Base-by-base conservation (phyloP, 2,888 invertebrate species). In the Eumacrocentrus americanus region DNA sequence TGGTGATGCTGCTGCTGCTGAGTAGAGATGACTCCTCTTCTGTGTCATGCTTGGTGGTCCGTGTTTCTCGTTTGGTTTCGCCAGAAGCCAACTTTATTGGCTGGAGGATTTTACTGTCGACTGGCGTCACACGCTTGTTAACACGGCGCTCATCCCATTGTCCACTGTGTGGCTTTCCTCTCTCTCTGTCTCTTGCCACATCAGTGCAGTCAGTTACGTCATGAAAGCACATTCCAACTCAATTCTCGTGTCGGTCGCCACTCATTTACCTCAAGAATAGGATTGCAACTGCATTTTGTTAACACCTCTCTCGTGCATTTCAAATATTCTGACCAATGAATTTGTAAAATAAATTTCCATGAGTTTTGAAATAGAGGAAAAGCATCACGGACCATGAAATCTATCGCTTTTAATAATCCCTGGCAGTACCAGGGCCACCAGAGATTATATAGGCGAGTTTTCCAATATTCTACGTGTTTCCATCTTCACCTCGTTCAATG, bases 51-150 rank as follows among this genome's bases (percentile, higher is more conserved):
- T 29, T 29, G 29, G 22, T 60, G 22, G 14, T 22, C 22, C 14
- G 22, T 42, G 34, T 54, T 58, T 52, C 48, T 42, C 48, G 34
- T 54, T 60, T 50, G 35, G 40, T 54, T 40, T 50, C 12, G 35
- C 42, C 48, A 54, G 50, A 54, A 54, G 25, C 46, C 46, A 61
- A 55, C 52, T 60, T 58, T 55, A 60, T 58, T 60, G 52, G 60
- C 42, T 44, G 20, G 44, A 47, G 51, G 58, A 58, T 63, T 63
- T 60, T 47, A 60, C 58, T 58, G 58, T 58, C 54, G 60, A 58
- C 52, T 55, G 50, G 40, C 46, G 63, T 61, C 54, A 61, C 58
- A 60, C 50, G 58, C 46, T 63, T 60, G 60, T 60, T 61, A 63
- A 60, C 60, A 58, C 51, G 53, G 44, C 57, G 46, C 50, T 54